Conservation (phyloP, 2,113 vertebrate species). For the Spheniscus mendiculus region DNA sequence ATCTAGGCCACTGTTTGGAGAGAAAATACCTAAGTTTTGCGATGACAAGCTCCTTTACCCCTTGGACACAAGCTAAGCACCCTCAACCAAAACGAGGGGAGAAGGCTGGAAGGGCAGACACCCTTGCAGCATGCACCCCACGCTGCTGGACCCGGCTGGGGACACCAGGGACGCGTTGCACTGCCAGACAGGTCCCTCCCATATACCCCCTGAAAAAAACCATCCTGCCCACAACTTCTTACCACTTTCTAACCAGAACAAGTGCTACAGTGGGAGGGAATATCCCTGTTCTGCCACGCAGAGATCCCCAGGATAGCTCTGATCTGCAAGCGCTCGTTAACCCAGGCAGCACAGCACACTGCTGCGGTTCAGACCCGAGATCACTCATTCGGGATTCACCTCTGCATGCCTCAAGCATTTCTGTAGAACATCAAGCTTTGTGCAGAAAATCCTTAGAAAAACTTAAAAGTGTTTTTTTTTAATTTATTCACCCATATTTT, state of each 20-base stretch:
- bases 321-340: accelerated
- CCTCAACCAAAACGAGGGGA: accelerated
- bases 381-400: not conserved
- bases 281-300: accelerated
- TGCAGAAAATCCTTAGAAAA: not conserved
- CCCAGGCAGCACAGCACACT: not conserved
- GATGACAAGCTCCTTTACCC: not conserved
- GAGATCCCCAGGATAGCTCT: not conserved
- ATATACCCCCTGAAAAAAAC: not conserved
- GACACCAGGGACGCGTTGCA: accelerated
- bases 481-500: not conserved
- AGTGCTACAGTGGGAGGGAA: accelerated
- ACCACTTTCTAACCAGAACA: not conserved
- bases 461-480: not conserved
- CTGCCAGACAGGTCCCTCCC: not conserved
- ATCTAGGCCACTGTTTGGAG: not conserved
- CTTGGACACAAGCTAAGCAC: not conserved
- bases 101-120: not conserved
- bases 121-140: not conserved
- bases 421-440: not conserved
- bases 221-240: not conserved
- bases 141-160: not conserved
- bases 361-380: not conserved
- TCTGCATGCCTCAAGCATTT: not conserved
- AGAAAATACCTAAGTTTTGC: not conserved